phyloP scores from a whole-genome alignment of 2,113 vertebrate species.

The Hippolais icterina region DNA sequence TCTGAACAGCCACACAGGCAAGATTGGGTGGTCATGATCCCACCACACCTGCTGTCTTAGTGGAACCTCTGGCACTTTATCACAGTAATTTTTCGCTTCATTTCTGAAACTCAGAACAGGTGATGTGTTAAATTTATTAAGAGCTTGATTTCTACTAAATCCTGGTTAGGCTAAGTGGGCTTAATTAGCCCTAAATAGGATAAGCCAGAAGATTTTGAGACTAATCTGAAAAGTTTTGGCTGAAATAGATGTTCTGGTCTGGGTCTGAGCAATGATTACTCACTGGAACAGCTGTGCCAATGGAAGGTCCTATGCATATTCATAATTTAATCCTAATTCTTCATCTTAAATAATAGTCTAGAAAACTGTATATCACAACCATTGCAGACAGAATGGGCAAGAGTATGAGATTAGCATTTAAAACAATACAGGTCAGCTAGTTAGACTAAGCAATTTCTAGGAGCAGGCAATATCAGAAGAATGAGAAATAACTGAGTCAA shows the following conservation, averaged over 20 bases:
- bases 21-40: background rate
- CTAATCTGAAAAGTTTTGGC: background rate
- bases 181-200: background rate
- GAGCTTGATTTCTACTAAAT: background rate
- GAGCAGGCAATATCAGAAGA: background rate
- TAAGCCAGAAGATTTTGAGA: background rate
- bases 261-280: background rate
- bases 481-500: background rate
- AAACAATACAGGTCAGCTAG: background rate
- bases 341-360: background rate
- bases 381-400: background rate
- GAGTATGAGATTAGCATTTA: background rate
- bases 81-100: background rate
- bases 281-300: background rate
- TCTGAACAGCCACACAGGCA: background rate
- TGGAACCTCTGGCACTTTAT: background rate
- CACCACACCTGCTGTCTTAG: background rate
- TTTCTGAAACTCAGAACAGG: background rate
- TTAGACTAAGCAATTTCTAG: background rate
- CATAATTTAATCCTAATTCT: background rate
- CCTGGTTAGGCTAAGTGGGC: background rate
- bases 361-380: background rate
- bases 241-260: background rate
- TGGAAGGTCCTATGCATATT: background rate
- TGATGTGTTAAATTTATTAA: background rate